These are phyloP conservation scores for Conops quadrifasciatus DNA, from an alignment of 2,888 invertebrate species.

Conservation along the genomic window DNA sequence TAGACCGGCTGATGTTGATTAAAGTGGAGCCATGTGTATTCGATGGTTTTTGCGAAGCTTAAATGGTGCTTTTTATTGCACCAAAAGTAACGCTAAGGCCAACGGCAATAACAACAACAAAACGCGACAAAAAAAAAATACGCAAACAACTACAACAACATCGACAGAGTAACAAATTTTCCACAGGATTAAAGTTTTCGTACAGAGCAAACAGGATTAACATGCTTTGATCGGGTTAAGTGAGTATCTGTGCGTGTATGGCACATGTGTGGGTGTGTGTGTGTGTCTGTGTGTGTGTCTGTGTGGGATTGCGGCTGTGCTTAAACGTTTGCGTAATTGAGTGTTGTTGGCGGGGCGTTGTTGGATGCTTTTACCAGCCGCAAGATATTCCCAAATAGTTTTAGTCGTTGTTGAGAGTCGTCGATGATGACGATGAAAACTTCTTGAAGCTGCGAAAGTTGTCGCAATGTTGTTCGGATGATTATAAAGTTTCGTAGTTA, in stretches of 20 bases:
- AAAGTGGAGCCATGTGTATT: conserved; percentile 48
- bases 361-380: conserved; percentile 2
- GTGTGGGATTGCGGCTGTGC: neutral
- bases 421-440: neutral
- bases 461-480: conserved; percentile 53
- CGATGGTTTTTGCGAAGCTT: conserved; percentile 40
- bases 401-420: conserved; percentile 5
- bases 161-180: conserved; percentile 44
- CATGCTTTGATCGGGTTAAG: conserved; percentile 25
- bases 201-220: conserved; percentile 30
- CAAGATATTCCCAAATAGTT: conserved; percentile 26
- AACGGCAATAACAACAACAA: neutral
- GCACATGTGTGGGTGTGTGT: neutral
- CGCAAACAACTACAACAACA: conserved; percentile 36
- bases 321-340: neutral
- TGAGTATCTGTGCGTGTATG: neutral
- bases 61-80: conserved; percentile 36
- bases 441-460: conserved; percentile 38
- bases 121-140: neutral
- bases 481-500: conserved; percentile 58
- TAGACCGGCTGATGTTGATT: conserved; percentile 44
- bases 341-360: too few relatives aligned
- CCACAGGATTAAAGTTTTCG: conserved; percentile 46
- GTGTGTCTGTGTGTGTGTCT: neutral
- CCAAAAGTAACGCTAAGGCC: neutral